Base-by-base conservation (phyloP, 2,888 invertebrate species). In the Athalia cordata region DNA sequence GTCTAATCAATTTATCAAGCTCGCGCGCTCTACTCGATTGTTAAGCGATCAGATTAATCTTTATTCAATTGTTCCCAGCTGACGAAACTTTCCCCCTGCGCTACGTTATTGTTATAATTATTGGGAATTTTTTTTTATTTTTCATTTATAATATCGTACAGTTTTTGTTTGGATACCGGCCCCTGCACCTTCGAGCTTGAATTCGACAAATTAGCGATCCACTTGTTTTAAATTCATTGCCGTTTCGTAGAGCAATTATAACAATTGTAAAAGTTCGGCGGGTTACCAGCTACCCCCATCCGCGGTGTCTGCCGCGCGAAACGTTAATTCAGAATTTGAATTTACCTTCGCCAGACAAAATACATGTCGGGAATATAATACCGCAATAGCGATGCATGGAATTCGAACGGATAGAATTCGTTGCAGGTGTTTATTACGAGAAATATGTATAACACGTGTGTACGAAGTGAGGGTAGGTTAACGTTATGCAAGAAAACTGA, bases 191-290 rank as follows among this genome's bases (percentile, higher is more conserved):
- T 43, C 29, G 29, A 68, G 55, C 55, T 49, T 52, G 29, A 68
- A 68, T 43, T 59, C 29, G n/a, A 72, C 59, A 45, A 8, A 72
- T 13, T 50, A 13, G 62, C n/a, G 9, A 55, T 55, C 9, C n/a
- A 11, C 72, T 57, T 59, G 8, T 72, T 72, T 59, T 1, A 72
- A 72, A 72, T 72, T 72, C 57, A 57, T 72, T 72, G 47, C 59
- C 45, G 47, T 72, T 59, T 59, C 57, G 59, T 57, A 59, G 57
- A n/a, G 72, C 47, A 72, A 57, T 72, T 72, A 72, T 47, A 59
- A 11, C 43, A 72, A 57, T 72, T 72, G 59, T 72, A 13, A 72
- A 59, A 72, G 13, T 59, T 72, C 29, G 43, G n/a, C n/a, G 47
- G 47, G 6, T 29, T 11, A 29, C 29, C 29, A 15, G 13, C 5